Evolutionary conservation across 2,113 vertebrate species (phyloP).

Genomic region (Orcinus orca): DNA sequence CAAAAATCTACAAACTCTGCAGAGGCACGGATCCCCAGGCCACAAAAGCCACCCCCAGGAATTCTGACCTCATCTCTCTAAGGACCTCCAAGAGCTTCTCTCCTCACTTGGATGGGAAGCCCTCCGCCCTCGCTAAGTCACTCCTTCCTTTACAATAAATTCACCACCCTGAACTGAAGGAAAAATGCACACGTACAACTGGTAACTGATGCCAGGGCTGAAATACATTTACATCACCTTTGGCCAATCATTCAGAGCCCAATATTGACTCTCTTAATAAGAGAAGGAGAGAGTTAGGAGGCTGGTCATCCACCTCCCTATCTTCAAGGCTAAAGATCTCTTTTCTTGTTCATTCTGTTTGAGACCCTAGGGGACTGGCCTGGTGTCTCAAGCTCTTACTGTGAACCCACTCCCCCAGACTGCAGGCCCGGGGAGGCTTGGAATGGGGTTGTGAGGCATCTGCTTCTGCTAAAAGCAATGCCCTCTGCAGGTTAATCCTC

Average conservation of each 20-base stretch:
- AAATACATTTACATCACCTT: neutral
- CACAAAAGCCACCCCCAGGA: neutral
- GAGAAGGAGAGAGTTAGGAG: neutral
- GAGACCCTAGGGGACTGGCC: neutral
- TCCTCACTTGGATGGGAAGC: neutral
- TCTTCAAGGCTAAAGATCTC: neutral
- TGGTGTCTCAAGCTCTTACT: neutral
- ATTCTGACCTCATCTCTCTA: neutral
- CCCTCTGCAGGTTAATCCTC: neutral
- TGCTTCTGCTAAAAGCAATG: neutral
- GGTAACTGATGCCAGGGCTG: neutral
- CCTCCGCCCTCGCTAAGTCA: too few relatives aligned
- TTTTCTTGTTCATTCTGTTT: neutral
- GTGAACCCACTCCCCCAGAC: neutral
- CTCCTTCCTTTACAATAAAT: neutral
- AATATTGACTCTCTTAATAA: neutral
- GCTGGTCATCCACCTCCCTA: neutral
- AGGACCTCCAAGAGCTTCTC: neutral
- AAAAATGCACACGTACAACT: neutral
- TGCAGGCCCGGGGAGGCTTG: neutral
- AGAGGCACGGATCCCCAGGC: neutral
- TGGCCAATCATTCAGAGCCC: neutral
- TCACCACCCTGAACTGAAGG: neutral
- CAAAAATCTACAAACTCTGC: neutral
- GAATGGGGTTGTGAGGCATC: neutral